Evolutionary conservation across 2,113 vertebrate genomes (phyloP).

Genomic region (Malurus elegans): DNA sequence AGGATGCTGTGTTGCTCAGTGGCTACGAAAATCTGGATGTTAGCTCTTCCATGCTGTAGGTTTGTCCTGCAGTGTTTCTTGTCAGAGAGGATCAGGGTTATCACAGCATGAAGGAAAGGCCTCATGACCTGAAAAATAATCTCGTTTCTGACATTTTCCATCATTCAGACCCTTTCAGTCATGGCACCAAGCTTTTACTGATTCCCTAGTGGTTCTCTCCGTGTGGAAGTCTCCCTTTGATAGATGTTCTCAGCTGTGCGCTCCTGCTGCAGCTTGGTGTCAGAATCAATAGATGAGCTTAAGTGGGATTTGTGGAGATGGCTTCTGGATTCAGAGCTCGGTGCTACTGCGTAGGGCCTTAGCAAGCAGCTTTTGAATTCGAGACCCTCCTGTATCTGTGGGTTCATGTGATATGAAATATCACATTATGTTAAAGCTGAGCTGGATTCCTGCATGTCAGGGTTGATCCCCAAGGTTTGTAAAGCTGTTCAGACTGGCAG

Average conservation of each 20-base stretch:
- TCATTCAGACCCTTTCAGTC: neutral
- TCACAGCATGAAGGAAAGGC: neutral
- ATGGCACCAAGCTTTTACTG: neutral
- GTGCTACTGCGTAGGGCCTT: neutral
- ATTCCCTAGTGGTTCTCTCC: neutral
- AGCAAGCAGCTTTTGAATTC: neutral
- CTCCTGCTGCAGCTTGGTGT: neutral
- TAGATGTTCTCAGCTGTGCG: neutral
- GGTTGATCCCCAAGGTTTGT: neutral
- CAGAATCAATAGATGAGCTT: neutral
- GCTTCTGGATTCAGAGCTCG: neutral
- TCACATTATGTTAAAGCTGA: neutral
- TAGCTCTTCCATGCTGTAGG: neutral
- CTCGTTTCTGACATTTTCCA: neutral
- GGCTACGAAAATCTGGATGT: neutral
- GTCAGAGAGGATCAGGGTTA: neutral
- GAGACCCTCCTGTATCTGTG: neutral
- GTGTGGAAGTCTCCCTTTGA: neutral
- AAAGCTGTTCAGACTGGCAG: conserved; percentile 4
- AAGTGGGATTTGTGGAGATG: conserved; percentile 1
- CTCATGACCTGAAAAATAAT: neutral
- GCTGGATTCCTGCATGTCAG: neutral
- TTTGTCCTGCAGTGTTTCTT: neutral
- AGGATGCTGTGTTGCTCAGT: neutral
- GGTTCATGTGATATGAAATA: neutral